These are phyloP conservation scores for Spatulosminthurus flaviceps DNA, from an alignment of 2,888 invertebrate species.

Conservation along the genomic window DNA sequence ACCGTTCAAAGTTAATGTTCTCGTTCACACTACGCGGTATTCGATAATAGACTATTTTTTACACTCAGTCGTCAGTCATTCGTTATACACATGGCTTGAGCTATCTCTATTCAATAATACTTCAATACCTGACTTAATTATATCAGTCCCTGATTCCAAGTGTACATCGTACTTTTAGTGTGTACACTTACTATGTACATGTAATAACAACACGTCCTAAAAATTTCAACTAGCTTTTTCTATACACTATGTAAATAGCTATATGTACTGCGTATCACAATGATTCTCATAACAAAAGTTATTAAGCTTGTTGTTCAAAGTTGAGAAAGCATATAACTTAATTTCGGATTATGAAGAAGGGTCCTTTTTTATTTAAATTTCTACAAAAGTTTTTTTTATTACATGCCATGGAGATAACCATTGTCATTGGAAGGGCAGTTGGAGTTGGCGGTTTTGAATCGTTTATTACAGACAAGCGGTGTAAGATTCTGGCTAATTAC, in stretches of 20 bases:
- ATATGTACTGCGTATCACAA: too few species aligned
- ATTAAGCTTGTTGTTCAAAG: too few species aligned
- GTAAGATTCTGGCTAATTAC: conserved; percentile 10
- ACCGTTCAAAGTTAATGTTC: not conserved
- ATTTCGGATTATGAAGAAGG: too few species aligned
- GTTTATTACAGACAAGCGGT: conserved; percentile 18
- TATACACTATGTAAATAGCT: too few species aligned
- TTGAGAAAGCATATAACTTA: too few species aligned
- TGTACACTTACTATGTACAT: too few species aligned
- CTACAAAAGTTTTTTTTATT: not conserved
- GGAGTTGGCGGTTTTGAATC: not conserved
- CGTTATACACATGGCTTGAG: not conserved
- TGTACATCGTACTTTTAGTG: not conserved
- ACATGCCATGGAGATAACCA: not conserved
- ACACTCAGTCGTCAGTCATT: conserved; percentile 1
- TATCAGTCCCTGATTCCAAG: not conserved
- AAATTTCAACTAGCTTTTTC: too few species aligned
- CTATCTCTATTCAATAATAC: conserved; percentile 1
- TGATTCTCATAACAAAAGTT: too few species aligned
- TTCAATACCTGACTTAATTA: conserved; percentile 11
- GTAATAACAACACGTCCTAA: too few species aligned
- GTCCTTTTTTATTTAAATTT: too few species aligned
- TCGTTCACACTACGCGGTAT: conserved; percentile 9
- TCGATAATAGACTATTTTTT: not conserved
- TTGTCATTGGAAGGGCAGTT: not conserved